Conservation (phyloP, 2,888 invertebrate genomes). For the Epirrita christyi region DNA sequence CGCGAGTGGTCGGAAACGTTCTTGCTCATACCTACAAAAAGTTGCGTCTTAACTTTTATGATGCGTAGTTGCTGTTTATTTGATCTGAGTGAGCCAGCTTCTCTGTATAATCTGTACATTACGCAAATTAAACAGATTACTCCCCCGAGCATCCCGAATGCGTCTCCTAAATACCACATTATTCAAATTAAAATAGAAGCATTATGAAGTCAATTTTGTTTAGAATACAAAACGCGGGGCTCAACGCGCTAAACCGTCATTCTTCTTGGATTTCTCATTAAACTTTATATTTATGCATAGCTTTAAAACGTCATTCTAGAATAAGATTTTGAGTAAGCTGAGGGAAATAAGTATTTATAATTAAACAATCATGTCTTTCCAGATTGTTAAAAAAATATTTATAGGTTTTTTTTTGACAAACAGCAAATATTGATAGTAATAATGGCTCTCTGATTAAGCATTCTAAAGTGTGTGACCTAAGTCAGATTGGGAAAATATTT, state of each 20-base stretch:
- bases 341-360: too few relatives aligned
- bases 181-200: constrained; percentile 63
- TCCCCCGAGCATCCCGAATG: constrained; percentile 42
- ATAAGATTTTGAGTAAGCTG: constrained; percentile 34
- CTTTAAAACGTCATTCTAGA: constrained; percentile 44
- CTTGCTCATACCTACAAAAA: too few relatives aligned
- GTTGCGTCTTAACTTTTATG: background rate
- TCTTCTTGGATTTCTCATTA: constrained; percentile 45
- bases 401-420: background rate
- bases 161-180: constrained; percentile 54
- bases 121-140: constrained; percentile 58
- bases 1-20: too few relatives aligned
- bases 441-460: too few relatives aligned
- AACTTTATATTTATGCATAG: constrained; percentile 54
- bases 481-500: too few relatives aligned
- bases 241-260: constrained; percentile 39
- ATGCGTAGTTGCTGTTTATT: background rate
- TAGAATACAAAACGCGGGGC: constrained; percentile 47
- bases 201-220: constrained; percentile 57
- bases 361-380: constrained; percentile 27
- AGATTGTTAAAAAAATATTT: background rate
- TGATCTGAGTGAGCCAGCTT: constrained; percentile 10
- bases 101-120: constrained; percentile 22
- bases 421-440: too few relatives aligned
- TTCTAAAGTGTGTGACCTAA: too few relatives aligned